Base-by-base conservation (phyloP, 1,140 invertebrate genomes). In the Anthonomus grandis region DNA sequence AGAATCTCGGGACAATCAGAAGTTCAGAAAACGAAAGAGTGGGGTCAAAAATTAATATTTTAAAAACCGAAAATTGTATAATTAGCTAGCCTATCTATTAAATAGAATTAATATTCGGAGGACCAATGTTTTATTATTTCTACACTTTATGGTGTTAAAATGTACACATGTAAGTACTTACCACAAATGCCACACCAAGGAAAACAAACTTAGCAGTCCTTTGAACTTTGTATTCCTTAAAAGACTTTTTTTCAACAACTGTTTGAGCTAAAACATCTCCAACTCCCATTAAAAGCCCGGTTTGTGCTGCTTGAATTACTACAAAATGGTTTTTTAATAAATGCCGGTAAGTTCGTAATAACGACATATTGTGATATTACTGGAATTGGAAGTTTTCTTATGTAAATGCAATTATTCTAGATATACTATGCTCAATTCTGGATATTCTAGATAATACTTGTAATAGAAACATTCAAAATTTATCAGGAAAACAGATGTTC, bases 181-280 rank as follows among this genome's bases (percentile, higher is more conserved):
- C 78, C 45, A 74, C 75, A 57, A 78, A 65, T 72, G 74, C 74
- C 51, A 76, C 70, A 12, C 78, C 78, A 49, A 79, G 72, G 13
- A 70, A 72, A 23, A 71, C 71, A 70, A 79, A 79, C 58, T 75
- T 70, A 12, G 72, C 31, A 12, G 76, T 78, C 61, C 79, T 71
- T 51, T 59, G 66, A 27, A 62, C 64, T 60, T 78, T 72, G 15
- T 71, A 39, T 1, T 73, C 56, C 53, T 62, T 60, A 1, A 57
- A 4, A 2, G 62, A 67, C 66, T 71, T 74, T 48, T 74, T 71
- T 70, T 80, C 78, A 44, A 80, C 68, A 15, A 76, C 24, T 17
- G 67, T 73, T 67, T 80, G 79, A 3, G 76, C 75, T 62, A 78
- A 77, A 17, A 77, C 17, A 67, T 80, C 78, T 15, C 79, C 78